Percentiles rank a stretch among this genome's conserved stretches.
Evolutionary conservation across 2,888 invertebrate species (phyloP).

Genomic region (Ptychoptera albimana): DNA sequence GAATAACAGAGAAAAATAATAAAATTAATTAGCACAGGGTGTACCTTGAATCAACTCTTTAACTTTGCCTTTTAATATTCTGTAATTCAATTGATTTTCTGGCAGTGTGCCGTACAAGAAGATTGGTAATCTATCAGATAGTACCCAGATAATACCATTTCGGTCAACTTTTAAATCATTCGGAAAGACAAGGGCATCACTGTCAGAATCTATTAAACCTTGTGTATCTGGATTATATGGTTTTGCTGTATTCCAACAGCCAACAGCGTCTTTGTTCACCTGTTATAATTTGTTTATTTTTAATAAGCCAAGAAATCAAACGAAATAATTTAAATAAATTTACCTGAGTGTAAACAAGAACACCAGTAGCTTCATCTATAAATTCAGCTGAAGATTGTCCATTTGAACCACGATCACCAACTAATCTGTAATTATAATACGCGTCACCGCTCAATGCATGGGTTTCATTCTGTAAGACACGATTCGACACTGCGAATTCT

Average conservation of each 20-base stretch:
- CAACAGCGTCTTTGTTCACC: slow-evolving; percentile 59
- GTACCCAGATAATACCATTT: slow-evolving; percentile 52
- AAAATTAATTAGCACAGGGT: slow-evolving; percentile 16
- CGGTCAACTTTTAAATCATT: slow-evolving; percentile 58
- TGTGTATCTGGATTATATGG: slow-evolving; percentile 48
- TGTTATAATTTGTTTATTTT: too few species aligned
- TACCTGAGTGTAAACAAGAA: slow-evolving; percentile 61
- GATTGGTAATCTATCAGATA: slow-evolving; percentile 60
- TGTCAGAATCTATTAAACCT: slow-evolving; percentile 49
- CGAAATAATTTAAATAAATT: too few species aligned
- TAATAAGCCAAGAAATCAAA: not conserved
- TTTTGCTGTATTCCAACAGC: slow-evolving; percentile 62
- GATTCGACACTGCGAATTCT: slow-evolving; percentile 63
- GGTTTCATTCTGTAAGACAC: slow-evolving; percentile 54
- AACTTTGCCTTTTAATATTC: slow-evolving; percentile 25
- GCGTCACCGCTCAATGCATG: slow-evolving; percentile 46
- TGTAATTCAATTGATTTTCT: slow-evolving; percentile 50
- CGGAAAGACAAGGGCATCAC: slow-evolving; percentile 53
- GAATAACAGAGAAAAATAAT: not conserved
- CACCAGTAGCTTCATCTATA: slow-evolving; percentile 48
- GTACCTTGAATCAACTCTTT: slow-evolving; percentile 27
- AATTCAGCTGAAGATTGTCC: slow-evolving; percentile 61
- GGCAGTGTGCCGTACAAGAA: slow-evolving; percentile 51
- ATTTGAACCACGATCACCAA: slow-evolving; percentile 53
- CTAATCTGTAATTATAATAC: slow-evolving; percentile 53